phyloP scores from a whole-genome alignment of 1,140 invertebrate species.

The Formica selysi region DNA sequence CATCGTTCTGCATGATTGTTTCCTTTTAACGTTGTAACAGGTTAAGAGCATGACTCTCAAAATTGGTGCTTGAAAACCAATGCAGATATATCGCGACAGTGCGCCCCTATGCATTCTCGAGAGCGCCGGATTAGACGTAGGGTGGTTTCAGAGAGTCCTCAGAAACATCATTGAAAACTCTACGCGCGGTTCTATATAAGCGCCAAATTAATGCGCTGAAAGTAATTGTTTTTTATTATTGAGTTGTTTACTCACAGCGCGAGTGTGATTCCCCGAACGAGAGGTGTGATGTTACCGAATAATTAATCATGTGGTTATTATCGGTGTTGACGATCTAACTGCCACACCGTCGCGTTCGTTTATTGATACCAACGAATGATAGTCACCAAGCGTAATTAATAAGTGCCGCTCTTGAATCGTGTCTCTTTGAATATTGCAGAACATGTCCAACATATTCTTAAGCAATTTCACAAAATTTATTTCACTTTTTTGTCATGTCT shows the following conservation, averaged over 20 bases:
- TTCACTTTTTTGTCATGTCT: neutral
- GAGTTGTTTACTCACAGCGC: neutral
- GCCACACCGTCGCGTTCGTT: slow-evolving; percentile 38
- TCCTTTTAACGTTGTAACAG: slow-evolving; percentile 71
- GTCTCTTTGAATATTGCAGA: neutral
- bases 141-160: slow-evolving; percentile 61
- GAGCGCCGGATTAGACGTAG: slow-evolving; percentile 57
- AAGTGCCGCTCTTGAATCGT: slow-evolving; percentile 26
- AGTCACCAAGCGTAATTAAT: slow-evolving; percentile 30
- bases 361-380: slow-evolving; percentile 54
- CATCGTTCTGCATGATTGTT: slow-evolving; percentile 65
- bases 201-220: slow-evolving; percentile 66
- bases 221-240: slow-evolving; percentile 70
- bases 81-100: slow-evolving; percentile 69
- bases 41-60: slow-evolving; percentile 67
- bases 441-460: neutral
- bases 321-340: slow-evolving; percentile 56
- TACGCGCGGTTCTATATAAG: slow-evolving; percentile 34
- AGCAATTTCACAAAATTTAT: neutral
- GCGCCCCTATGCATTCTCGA: slow-evolving; percentile 70
- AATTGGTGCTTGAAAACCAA: slow-evolving; percentile 69
- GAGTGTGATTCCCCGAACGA: neutral
- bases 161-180: slow-evolving; percentile 65
- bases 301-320: slow-evolving; percentile 56
- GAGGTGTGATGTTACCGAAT: slow-evolving; percentile 31